Base-by-base conservation (phyloP, 2,113 vertebrate genomes). In the Clupea harengus region DNA sequence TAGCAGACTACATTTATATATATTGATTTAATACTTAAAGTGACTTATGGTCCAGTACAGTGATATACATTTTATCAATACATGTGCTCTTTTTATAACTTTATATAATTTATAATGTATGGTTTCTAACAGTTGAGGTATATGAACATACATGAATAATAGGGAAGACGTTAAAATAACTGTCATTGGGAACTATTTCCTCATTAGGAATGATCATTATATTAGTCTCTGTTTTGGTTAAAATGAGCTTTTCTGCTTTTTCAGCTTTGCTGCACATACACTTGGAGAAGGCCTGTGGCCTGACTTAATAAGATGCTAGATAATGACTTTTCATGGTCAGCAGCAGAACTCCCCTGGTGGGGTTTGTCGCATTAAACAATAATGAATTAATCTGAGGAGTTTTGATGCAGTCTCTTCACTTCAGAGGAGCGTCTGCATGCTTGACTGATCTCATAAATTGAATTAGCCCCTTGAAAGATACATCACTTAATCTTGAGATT, bases 261-360 rank as follows among this genome's bases (percentile, higher is more conserved):
- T 57, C 11, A 75, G n/a, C n/a, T 10, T 78, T 78, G 72, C 28
- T 32, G 32, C 32, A 39, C 6, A 39, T 60, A 39, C 4, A 78
- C 6, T 78, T 15, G 39, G 28, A 44, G 4, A 44, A 17, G 15
- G 72, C 72, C 72, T 18, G 25, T 17, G 72, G 72, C 72, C 11
- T 17, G 28, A 78, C 13, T 78, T 78, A 39, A 39, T 15, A 78
- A 78, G 72, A 39, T 78, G 72, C 72, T 15, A 39, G 72, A 78
- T 32, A 78, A 78, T 78, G 72, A 78, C 72, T 78, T 78, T 78
- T 78, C 72, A 78, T 78, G 72, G 72, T 13, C 72, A 78, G 72
- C 72, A 15, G 28, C 28, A 78, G 72, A 78, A 32, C 3, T 78
- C 11, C 28, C 72, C 72, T 78, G 72, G 11, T 78, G 72, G 28